Conservation (phyloP, 1,140 invertebrate species). For the Zaprionus africanus region DNA sequence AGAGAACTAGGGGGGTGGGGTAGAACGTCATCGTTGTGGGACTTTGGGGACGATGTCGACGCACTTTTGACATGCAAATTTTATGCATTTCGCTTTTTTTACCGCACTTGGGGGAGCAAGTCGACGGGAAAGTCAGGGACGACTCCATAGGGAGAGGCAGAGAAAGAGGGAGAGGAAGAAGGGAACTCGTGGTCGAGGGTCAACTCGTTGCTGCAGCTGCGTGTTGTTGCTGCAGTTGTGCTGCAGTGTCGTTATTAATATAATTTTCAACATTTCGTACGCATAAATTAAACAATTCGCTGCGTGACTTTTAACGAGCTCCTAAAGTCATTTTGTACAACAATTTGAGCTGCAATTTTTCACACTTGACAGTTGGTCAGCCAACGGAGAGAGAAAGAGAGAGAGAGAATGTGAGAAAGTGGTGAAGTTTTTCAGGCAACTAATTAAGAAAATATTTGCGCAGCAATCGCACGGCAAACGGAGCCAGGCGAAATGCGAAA, state of each 20-base stretch:
- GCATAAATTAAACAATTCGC: constrained; percentile 75
- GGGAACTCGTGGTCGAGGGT: constrained; percentile 12
- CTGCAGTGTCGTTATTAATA: constrained; percentile 63
- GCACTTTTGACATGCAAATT: constrained; percentile 82
- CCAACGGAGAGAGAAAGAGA: background rate
- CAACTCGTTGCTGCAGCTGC: constrained; percentile 6
- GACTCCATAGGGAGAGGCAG: background rate
- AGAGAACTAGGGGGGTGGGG: background rate
- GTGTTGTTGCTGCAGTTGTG: constrained; percentile 16
- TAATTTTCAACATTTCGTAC: constrained; percentile 73
- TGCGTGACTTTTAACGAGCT: constrained; percentile 81
- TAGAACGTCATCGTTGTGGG: constrained; percentile 16
- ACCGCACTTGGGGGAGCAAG: constrained; percentile 31
- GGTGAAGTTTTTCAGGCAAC: constrained; percentile 47
- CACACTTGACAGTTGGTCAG: constrained; percentile 77
- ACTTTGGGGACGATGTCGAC: constrained; percentile 53
- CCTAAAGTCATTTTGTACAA: constrained; percentile 77
- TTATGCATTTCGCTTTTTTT: constrained; percentile 69
- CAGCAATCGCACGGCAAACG: constrained; percentile 54
- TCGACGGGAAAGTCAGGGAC: constrained; percentile 26
- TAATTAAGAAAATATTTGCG: constrained; percentile 82
- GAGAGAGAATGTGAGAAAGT: constrained; percentile 6
- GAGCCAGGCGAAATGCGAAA: constrained; percentile 23
- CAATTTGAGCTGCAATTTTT: constrained; percentile 81
- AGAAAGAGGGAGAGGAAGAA: no score